Evolutionary conservation across 2,888 invertebrate genomes (phyloP).

Genomic region (Drosophila planitibia): DNA sequence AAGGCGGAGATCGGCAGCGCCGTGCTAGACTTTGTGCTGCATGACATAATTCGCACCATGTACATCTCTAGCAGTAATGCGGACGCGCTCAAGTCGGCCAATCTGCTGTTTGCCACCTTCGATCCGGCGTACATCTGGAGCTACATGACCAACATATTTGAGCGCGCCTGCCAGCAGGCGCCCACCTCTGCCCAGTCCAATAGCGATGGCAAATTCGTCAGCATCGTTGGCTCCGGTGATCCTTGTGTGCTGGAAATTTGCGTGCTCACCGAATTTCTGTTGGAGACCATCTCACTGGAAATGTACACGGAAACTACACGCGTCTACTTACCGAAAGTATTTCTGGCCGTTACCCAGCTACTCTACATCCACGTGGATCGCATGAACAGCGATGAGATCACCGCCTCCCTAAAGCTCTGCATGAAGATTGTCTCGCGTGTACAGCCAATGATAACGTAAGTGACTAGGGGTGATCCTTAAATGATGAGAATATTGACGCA

Average conservation of each 20-base stretch:
- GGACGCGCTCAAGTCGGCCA: conserved; percentile 93
- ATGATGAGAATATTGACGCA: background rate
- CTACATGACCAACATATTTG: conserved; percentile 89
- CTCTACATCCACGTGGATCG: conserved; percentile 87
- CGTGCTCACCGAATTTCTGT: conserved; percentile 89
- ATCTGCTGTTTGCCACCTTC: conserved; percentile 92
- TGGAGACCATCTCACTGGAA: conserved; percentile 91
- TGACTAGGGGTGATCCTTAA: background rate
- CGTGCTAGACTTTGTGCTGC: conserved; percentile 91
- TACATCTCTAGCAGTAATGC: conserved; percentile 87
- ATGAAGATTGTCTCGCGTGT: conserved; percentile 91
- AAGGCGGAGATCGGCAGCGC: conserved; percentile 94
- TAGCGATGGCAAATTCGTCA: conserved; percentile 77
- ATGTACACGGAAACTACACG: conserved; percentile 91
- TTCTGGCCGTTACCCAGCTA: conserved; percentile 88
- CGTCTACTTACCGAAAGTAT: conserved; percentile 91
- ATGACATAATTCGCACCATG: conserved; percentile 90
- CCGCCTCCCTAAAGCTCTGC: conserved; percentile 89
- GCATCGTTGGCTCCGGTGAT: conserved; percentile 88
- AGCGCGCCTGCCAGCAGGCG: conserved; percentile 86
- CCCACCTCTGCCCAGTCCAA: conserved; percentile 53
- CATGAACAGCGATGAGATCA: conserved; percentile 87
- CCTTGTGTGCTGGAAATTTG: conserved; percentile 90
- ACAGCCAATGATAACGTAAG: conserved; percentile 88
- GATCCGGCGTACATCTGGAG: conserved; percentile 95